These are phyloP conservation scores for Minunthozetes semirufus DNA, from an alignment of 2,888 invertebrate species.

Conservation along the genomic window DNA sequence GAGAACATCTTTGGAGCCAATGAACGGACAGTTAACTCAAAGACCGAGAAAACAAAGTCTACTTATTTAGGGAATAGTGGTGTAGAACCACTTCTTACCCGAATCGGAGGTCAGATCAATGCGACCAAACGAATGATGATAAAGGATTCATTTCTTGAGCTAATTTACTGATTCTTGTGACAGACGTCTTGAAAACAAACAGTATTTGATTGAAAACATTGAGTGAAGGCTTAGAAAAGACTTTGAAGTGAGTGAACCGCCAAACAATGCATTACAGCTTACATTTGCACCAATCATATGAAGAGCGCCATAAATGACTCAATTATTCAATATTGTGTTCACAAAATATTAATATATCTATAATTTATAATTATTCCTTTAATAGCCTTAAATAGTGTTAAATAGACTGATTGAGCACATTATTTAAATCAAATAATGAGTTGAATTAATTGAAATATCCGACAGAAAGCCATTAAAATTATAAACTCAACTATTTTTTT, in stretches of 20 bases:
- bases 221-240: background rate
- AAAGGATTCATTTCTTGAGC: too few species aligned
- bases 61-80: too few species aligned
- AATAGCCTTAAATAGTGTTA: too few species aligned
- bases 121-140: too few species aligned
- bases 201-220: background rate
- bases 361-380: too few species aligned
- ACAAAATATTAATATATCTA: background rate
- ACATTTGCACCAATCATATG: background rate
- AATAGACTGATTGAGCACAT: too few species aligned
- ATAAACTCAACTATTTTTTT: too few species aligned
- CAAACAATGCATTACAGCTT: background rate
- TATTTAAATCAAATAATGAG: too few species aligned
- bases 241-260: slow-evolving; percentile 18
- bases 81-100: too few species aligned
- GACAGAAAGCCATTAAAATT: too few species aligned
- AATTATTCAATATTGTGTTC: background rate
- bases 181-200: background rate
- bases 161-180: background rate
- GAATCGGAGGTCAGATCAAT: too few species aligned
- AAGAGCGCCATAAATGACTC: background rate
- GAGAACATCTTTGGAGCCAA: background rate
- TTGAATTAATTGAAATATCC: too few species aligned
- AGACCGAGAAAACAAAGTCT: background rate
- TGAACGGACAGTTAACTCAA: background rate